A percentile compares a stretch with the other conserved stretches of the same genome.
Conservation (phyloP, 2,888 invertebrate genomes). For the Eulithis testata region DNA sequence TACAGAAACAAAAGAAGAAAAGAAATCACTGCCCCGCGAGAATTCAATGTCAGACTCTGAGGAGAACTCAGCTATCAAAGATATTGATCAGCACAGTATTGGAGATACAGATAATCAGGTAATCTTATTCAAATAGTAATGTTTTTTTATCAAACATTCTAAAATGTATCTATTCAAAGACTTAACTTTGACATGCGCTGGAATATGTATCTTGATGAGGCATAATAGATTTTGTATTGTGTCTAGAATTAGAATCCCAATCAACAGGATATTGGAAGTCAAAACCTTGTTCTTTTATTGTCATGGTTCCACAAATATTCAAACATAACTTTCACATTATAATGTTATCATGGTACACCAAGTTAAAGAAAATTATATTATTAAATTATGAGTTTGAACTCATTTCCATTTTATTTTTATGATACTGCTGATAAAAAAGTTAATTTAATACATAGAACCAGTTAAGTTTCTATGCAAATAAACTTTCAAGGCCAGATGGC, state of each 20-base stretch:
- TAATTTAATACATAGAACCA: not conserved
- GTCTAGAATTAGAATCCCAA: no score
- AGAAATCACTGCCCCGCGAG: conserved; percentile 80
- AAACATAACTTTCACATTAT: not conserved
- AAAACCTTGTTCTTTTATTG: no score
- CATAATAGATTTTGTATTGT: no score
- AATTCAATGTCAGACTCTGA: conserved; percentile 89
- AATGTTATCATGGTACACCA: not conserved
- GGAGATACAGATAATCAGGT: conserved; percentile 83
- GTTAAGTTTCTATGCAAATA: conserved; percentile 3
- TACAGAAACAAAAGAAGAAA: conserved; percentile 68
- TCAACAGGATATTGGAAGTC: no score
- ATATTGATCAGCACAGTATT: conserved; percentile 77
- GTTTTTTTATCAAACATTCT: not conserved
- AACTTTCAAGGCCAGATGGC: conserved; percentile 6
- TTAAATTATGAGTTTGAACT: not conserved
- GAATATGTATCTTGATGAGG: no score
- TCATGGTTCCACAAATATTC: no score
- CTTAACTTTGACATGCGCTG: no score
- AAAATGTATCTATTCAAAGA: not conserved
- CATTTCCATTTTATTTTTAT: not conserved
- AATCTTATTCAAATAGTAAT: conserved; percentile 20
- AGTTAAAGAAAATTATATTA: not conserved
- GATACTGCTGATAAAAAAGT: not conserved
- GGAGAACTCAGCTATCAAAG: conserved; percentile 76